A percentile compares a stretch with the other conserved stretches of the same genome.
These are phyloP conservation scores for Oconnorella tubifera DNA, from an alignment of 2,888 invertebrate species.

Conservation along the genomic window DNA sequence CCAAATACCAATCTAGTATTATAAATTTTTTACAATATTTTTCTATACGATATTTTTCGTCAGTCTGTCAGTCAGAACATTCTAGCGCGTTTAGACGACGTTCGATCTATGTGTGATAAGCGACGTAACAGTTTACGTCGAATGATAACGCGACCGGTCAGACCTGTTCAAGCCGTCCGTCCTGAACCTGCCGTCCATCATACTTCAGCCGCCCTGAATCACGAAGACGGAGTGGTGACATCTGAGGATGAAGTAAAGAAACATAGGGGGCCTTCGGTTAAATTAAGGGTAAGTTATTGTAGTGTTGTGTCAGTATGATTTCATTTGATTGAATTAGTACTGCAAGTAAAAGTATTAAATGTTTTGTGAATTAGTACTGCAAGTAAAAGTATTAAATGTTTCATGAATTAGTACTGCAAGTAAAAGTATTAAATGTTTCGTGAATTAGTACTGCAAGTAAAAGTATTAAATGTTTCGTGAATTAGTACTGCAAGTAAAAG, in stretches of 20 bases:
- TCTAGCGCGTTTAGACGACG: conserved; percentile 87
- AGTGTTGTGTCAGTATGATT: background rate
- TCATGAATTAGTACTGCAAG: no score
- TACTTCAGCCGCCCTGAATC: background rate
- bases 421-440: no score
- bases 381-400: no score
- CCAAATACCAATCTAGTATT: no score
- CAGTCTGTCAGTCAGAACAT: conserved; percentile 74
- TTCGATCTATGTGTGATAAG: conserved; percentile 86
- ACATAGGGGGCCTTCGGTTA: conserved; percentile 2
- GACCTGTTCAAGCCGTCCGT: conserved; percentile 76
- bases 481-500: no score
- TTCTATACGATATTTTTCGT: no score
- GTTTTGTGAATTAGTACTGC: no score
- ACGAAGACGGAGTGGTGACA: background rate
- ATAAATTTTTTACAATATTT: no score
- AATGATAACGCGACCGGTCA: conserved; percentile 53
- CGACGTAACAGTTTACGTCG: conserved; percentile 58
- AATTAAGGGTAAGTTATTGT: conserved; percentile 6
- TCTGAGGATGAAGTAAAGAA: conserved; percentile 13
- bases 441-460: no score
- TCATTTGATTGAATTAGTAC: background rate
- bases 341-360: no score
- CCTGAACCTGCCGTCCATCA: conserved; percentile 61
- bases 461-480: no score